Evolutionary conservation across 2,888 invertebrate genomes (phyloP).

Genomic region (Pilophorus perplexus): DNA sequence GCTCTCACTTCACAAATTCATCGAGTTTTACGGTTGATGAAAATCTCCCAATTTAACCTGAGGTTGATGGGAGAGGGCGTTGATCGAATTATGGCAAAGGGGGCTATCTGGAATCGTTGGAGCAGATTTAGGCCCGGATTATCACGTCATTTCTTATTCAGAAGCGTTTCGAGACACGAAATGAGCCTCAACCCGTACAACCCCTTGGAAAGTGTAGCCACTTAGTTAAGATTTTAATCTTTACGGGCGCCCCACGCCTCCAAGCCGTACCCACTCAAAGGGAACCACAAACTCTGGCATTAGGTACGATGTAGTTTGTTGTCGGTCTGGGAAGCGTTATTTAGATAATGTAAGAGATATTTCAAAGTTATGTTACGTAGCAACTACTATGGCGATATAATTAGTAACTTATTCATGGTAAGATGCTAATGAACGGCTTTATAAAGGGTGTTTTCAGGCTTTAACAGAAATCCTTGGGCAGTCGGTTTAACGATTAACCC

Average conservation of each 20-base stretch:
- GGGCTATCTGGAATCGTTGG: constrained; percentile 1
- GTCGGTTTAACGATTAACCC: too few relatives aligned
- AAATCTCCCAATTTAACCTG: too few relatives aligned
- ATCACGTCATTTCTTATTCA: constrained; percentile 22
- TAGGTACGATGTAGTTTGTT: constrained; percentile 16
- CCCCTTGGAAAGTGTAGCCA: constrained; percentile 14
- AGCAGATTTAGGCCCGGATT: constrained; percentile 19
- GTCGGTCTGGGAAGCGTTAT: not conserved
- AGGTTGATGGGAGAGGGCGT: constrained; percentile 2
- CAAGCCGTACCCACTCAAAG: constrained; percentile 1
- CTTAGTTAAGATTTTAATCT: constrained; percentile 22
- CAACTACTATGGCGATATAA: not conserved
- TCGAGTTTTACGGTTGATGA: too few relatives aligned
- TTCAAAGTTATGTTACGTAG: constrained; percentile 1
- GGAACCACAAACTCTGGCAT: constrained; percentile 7
- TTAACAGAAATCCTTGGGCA: too few relatives aligned
- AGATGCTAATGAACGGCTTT: not conserved
- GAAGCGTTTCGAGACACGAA: constrained; percentile 12
- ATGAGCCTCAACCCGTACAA: not conserved
- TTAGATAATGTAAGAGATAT: constrained; percentile 13
- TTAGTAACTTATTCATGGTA: not conserved
- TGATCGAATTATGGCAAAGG: constrained; percentile 18
- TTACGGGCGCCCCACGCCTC: constrained; percentile 17
- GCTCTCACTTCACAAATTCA: too few relatives aligned
- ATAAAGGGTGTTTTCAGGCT: too few relatives aligned